A percentile compares a stretch with the other conserved stretches of the same genome.
Conservation (phyloP, 2,888 invertebrate species). For the Artemia sinica region DNA sequence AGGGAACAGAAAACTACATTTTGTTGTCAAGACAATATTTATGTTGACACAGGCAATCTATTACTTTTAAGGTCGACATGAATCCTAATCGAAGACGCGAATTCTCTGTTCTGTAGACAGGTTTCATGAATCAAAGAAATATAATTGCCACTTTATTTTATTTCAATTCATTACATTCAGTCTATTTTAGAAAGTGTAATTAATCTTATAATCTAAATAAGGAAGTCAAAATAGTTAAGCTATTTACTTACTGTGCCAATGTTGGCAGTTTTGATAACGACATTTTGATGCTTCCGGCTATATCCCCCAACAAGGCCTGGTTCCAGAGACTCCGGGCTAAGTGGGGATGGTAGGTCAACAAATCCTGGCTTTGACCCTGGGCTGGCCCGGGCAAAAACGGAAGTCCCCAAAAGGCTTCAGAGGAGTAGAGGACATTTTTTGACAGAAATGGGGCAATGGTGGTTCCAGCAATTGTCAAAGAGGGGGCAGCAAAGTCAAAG, state of each 20-base stretch:
- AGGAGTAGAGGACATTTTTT: constrained; percentile 27
- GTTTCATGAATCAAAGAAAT: too few relatives aligned
- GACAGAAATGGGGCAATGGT: constrained; percentile 29
- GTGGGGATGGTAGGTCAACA: constrained; percentile 25
- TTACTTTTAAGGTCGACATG: too few relatives aligned
- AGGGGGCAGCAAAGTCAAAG: constrained; percentile 27
- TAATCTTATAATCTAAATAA: too few relatives aligned
- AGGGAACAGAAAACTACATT: too few relatives aligned
- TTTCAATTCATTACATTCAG: too few relatives aligned
- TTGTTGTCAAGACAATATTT: too few relatives aligned
- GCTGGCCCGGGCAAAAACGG: constrained; percentile 25
- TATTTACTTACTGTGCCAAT: constrained; percentile 18
- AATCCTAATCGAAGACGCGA: too few relatives aligned
- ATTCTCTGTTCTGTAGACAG: too few relatives aligned
- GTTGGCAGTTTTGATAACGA: constrained; percentile 25
- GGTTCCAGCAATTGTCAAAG: constrained; percentile 28
- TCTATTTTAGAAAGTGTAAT: too few relatives aligned
- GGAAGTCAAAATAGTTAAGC: neutral
- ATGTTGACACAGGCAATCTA: too few relatives aligned
- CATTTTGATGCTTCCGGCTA: constrained; percentile 28
- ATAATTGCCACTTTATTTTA: too few relatives aligned
- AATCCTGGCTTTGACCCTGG: constrained; percentile 23
- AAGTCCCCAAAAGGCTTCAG: constrained; percentile 29
- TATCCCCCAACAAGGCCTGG: constrained; percentile 28
- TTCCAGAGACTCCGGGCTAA: constrained; percentile 28